Evolutionary conservation across 1,140 invertebrate genomes (phyloP).

Genomic region (Acromyrmex charruanus): DNA sequence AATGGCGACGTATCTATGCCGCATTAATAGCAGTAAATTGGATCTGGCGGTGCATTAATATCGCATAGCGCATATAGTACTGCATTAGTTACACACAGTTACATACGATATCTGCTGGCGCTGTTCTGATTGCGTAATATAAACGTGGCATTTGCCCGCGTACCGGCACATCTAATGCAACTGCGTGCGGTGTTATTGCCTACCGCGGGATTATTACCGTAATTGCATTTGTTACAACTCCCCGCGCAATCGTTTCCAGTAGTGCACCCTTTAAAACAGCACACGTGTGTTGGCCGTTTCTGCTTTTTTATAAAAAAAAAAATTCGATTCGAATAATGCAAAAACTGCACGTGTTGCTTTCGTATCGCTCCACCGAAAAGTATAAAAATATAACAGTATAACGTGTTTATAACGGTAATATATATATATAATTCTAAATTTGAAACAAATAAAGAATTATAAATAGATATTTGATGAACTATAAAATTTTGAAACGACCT

Average conservation of each 20-base stretch:
- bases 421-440: neutral
- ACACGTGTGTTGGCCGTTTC: neutral
- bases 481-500: too few relatives aligned
- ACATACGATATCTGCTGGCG: conserved; percentile 73
- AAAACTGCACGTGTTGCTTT: neutral
- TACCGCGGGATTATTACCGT: conserved; percentile 67
- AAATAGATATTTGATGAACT: neutral
- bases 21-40: conserved; percentile 73
- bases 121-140: conserved; percentile 68
- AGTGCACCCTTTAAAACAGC: conserved; percentile 42
- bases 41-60: conserved; percentile 74
- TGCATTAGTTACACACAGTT: conserved; percentile 76
- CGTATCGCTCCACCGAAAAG: neutral
- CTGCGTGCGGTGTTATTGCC: conserved; percentile 67
- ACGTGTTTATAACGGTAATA: neutral
- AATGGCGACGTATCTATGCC: conserved; percentile 51
- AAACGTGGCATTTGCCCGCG: conserved; percentile 55
- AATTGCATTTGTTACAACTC: conserved; percentile 71
- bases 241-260: conserved; percentile 30
- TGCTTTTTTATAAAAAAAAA: neutral
- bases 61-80: conserved; percentile 64
- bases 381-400: neutral
- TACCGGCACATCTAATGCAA: conserved; percentile 62
- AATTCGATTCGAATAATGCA: neutral
- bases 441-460: conserved; percentile 4